Conservation (phyloP, 2,113 vertebrate genomes). For the Poeciliopsis retropinna region DNA sequence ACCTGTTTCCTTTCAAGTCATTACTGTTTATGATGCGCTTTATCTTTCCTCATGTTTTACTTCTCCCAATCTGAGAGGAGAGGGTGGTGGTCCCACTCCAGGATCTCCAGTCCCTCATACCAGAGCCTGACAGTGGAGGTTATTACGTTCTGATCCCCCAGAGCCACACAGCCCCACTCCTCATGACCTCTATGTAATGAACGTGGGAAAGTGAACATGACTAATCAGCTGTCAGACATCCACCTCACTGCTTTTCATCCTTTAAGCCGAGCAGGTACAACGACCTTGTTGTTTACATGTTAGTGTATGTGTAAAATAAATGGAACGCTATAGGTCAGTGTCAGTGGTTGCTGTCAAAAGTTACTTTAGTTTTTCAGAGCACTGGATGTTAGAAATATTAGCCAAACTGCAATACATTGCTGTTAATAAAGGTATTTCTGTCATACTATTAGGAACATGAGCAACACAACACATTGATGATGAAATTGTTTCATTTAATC, state of each 20-base stretch:
- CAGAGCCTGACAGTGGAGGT: constrained; percentile 47
- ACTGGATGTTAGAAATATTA: too few species aligned
- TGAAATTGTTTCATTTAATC: background rate
- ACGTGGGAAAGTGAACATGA: constrained; percentile 22
- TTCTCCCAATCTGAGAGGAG: background rate
- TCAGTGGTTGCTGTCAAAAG: background rate
- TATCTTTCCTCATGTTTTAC: constrained; percentile 11
- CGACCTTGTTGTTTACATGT: background rate
- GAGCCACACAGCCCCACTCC: constrained; percentile 16
- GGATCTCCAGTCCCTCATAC: constrained; percentile 50
- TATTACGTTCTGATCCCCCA: constrained; percentile 44
- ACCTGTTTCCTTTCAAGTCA: background rate
- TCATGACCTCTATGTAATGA: constrained; percentile 28
- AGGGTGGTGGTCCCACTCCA: background rate
- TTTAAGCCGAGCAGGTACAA: background rate
- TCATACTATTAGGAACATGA: background rate
- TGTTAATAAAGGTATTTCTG: too few species aligned
- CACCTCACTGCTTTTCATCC: background rate
- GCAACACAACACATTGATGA: too few species aligned
- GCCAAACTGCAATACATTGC: too few species aligned
- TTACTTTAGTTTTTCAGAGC: too few species aligned
- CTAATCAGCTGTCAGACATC: constrained; percentile 8
- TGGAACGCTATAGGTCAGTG: background rate
- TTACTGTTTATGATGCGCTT: constrained; percentile 26
- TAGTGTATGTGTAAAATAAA: background rate